Base-by-base conservation (phyloP, 2,888 invertebrate species). In the Cerceris ruficornis region DNA sequence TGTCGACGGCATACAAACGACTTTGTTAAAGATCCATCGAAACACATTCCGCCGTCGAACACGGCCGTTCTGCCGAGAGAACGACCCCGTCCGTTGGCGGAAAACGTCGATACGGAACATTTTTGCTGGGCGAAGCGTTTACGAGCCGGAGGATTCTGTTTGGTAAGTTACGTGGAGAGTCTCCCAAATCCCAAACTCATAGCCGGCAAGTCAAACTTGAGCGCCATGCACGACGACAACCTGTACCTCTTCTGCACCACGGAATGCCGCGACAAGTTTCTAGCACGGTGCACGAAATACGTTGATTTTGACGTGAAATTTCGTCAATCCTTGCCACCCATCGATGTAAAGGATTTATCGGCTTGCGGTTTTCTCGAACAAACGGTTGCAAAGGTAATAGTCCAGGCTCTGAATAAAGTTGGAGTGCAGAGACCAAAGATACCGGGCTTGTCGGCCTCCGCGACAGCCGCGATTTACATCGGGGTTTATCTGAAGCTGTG, bases 321-420 rank as follows among this genome's bases (percentile, higher is more conserved):
- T 62, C 86, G 83, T 46, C 73, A 92, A 57, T 88, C 86, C 0
- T 93, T 94, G 72, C 93, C 94, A 0, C 84, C 92, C 7, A 75
- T 95, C 14, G 89, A 92, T 28, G 87, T 95, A 58, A 92, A 93
- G 11, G 92, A 91, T 54, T 89, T 95, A 42, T 95, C 95, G 0
- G 89, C 93, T 69, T 85, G 95, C 14, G 95, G 95, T 1, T 95
- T 94, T 88, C 90, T 95, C 17, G 95, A 95, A 82, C 95, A 95
- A 88, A 94, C 93, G 14, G 91, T 95, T 0, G 94, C 93, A 0
- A 93, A 92, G 70, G 88, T 94, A 54, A 88, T 95, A 42, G 93
- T 94, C 2, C 91, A 93, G 70, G 95, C 94, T 0, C 93, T 95
- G 69, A 93, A 93, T 73, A 91, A 93, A 52, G 92, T 94, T 0